Base-by-base conservation (phyloP, 2,113 vertebrate genomes). In the Eurypyga helias region DNA sequence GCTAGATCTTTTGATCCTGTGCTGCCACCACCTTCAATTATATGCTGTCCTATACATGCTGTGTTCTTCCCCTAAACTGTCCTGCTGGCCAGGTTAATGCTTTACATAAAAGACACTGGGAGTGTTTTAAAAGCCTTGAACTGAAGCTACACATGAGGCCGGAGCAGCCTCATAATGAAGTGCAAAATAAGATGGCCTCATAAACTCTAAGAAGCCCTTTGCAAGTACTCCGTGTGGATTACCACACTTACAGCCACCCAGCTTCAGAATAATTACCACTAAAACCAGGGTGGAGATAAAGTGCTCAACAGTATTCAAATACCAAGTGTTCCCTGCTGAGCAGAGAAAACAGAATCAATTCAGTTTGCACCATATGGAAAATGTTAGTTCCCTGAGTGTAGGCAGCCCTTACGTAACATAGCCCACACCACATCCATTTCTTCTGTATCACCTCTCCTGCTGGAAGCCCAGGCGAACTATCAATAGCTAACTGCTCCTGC, bases 121-220 rank as follows among this genome's bases (percentile, higher is more conserved):
- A 93, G 55, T 41, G 13, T 78, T 97, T 97, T 77, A 94, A 97
- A 97, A 96, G 87, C 91, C 77, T 95, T 98, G 97, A 95, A 92
- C 52, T 93, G 71, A 67, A 93, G 43, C 67, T 79, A 75, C 87
- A 77, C 90, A 60, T 87, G 75, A 90, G 69, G 82, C 77, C 83
- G 95, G 93, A 86, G 90, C 65, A 93, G 91, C 75, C 65, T 92
- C 75, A 72, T 83, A 96, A 96, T 51, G 67, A 94, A 84, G 69
- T 36, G 46, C 86, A 92, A 87, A 96, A 66, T 71, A 48, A 92
- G 57, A 88, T 69, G 83, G 85, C 82, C 84, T 96, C 73, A 89
- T 84, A 94, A 96, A 95, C 62, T 76, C 88, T 73, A 55, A 92
- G 91, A 54, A 90, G 51, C 81, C 71, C 90, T 96, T 92, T 87